Evolutionary conservation across 2,888 invertebrate genomes (phyloP), one percentile per base, ranked within the genome.

Genomic region (Nasonovia ribisnigri): DNA sequence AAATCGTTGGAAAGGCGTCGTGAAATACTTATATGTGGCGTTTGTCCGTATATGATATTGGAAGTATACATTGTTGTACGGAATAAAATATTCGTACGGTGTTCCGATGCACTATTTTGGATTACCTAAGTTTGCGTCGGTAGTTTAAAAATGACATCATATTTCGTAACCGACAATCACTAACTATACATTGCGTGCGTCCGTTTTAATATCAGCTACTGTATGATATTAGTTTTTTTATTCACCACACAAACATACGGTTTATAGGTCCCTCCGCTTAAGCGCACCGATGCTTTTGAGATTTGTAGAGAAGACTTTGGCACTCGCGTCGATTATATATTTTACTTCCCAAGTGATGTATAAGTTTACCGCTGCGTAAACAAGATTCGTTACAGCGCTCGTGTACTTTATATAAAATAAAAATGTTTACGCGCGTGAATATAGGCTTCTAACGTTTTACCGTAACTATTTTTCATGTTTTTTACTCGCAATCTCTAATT

Each of bases 401-500:
- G 54, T 51, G 43, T 77, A 36, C 5, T 5, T 6, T 36, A 24
- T 77, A 77, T 36, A 91, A 43, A 91, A 91, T n/a, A n/a, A 29
- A 91, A 91, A 91, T 29, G 84, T 91, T 84, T 91, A 43, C 29
- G 91, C 84, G 48, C 67, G 67, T 24, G 10, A 77, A 51, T 77
- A 84, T 51, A 54, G 84, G 84, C 91, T 91, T 91, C 86, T 91
- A 86, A 36, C 57, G 43, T 86, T 91, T 91, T 84, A 91, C 91
- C 48, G n/a, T 54, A 46, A 46, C 29, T 92, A 26, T 90, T 84
- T 92, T 86, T 13, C 26, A 8, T 43, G 42, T 43, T 48, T 36
- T 92, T 92, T 88, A n/a, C 77, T 51, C 88, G 46, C 87, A 60
- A 67, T 60, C 60, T 90, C 84, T 93, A 84, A 87, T 93, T 86